Percentiles rank a stretch among this genome's conserved stretches.
phyloP scores from a whole-genome alignment of 2,888 invertebrate species.

The Tetheella fluctuosa region DNA sequence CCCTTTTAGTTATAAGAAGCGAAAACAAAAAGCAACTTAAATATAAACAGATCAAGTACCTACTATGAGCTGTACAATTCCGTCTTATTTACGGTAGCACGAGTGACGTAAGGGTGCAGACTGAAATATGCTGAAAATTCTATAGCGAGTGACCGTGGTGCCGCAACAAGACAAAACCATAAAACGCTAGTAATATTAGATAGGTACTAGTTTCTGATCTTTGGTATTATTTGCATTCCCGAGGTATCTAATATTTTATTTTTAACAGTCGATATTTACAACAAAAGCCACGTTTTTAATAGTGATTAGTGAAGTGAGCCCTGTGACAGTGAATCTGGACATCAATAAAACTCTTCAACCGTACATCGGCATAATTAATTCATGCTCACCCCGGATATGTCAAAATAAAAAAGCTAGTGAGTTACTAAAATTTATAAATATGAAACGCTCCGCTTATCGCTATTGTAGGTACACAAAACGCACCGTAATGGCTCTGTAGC shows the following conservation, averaged over 20 bases:
- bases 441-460: constrained; percentile 18
- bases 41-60: constrained; percentile 68
- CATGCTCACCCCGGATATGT: too few species aligned
- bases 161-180: not conserved
- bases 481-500: constrained; percentile 50
- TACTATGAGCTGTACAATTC: constrained; percentile 59
- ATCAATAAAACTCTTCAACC: too few species aligned
- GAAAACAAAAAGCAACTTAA: constrained; percentile 48
- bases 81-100: constrained; percentile 58
- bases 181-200: not conserved
- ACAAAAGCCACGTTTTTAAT: too few species aligned
- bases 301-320: too few species aligned
- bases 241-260: too few species aligned
- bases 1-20: constrained; percentile 52
- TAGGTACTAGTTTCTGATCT: too few species aligned
- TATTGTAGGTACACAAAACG: constrained; percentile 19
- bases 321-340: too few species aligned
- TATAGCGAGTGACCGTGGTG: not conserved
- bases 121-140: constrained; percentile 29
- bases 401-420: too few species aligned
- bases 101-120: constrained; percentile 37
- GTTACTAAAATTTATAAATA: constrained; percentile 15
- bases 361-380: too few species aligned
- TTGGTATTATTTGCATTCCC: too few species aligned
- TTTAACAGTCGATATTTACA: too few species aligned